phyloP scores from a whole-genome alignment of 1,140 invertebrate genomes.

The Bursaphelenchus mucronatus region DNA sequence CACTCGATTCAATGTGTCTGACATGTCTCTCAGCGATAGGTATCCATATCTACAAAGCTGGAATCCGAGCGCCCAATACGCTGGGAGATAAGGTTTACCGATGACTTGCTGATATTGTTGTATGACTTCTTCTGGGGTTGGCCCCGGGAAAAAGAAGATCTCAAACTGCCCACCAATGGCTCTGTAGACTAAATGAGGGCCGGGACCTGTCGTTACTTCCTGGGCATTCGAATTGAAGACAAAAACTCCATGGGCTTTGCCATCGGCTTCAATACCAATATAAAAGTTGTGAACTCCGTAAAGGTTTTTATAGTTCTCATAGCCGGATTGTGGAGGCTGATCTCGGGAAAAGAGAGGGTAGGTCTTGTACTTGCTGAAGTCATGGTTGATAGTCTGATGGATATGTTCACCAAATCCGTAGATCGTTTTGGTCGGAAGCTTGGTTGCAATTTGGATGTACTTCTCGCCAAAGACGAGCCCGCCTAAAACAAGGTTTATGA shows the following conservation, averaged over 20 bases:
- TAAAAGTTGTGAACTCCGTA: constrained; percentile 67
- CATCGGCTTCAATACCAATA: constrained; percentile 64
- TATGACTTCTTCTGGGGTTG: constrained; percentile 63
- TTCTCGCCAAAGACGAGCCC: constrained; percentile 71
- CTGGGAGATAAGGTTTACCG: constrained; percentile 61
- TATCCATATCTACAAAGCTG: constrained; percentile 31
- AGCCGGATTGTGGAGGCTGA: constrained; percentile 55
- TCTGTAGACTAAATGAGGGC: constrained; percentile 52
- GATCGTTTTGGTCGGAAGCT: constrained; percentile 71
- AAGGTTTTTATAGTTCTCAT: constrained; percentile 29
- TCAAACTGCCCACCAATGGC: constrained; percentile 62
- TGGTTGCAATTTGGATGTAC: constrained; percentile 75
- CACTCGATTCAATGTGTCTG: constrained; percentile 15
- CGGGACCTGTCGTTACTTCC: constrained; percentile 56
- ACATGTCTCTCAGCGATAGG: constrained; percentile 18
- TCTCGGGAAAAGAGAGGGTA: constrained; percentile 64
- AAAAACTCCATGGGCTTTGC: constrained; percentile 64
- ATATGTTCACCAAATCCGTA: constrained; percentile 79
- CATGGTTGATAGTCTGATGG: constrained; percentile 57
- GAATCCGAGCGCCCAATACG: constrained; percentile 64
- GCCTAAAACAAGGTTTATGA: constrained; percentile 26
- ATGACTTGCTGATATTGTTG: constrained; percentile 65
- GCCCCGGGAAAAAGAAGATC: constrained; percentile 64
- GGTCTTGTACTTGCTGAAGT: constrained; percentile 58
- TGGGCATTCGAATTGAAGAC: constrained; percentile 65